These are phyloP conservation scores for Anadara kagoshimensis DNA, from an alignment of 1,140 invertebrate species.

Conservation along the genomic window DNA sequence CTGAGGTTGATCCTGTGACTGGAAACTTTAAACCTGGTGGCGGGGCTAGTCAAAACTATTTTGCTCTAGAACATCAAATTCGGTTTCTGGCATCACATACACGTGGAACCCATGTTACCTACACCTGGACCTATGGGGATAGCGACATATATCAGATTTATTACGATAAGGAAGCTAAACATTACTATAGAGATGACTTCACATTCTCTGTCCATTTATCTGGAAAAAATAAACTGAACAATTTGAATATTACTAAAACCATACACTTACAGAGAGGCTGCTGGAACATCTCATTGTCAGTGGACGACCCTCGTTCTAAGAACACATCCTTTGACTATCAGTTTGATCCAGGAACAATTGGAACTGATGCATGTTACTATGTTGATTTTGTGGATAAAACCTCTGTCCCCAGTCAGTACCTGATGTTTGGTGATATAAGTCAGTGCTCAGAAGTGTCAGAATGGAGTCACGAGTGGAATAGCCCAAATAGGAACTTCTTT, in stretches of 20 bases:
- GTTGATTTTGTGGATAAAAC: constrained; percentile 42
- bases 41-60: constrained; percentile 32
- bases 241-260: background rate
- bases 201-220: constrained; percentile 28
- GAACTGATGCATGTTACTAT: constrained; percentile 47
- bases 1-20: constrained; percentile 27
- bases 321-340: constrained; percentile 46
- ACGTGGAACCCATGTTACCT: constrained; percentile 45
- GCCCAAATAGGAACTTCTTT: constrained; percentile 6
- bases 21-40: constrained; percentile 30
- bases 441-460: constrained; percentile 36
- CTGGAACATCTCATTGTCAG: constrained; percentile 34
- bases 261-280: constrained; percentile 42
- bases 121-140: constrained; percentile 44
- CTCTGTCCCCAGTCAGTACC: constrained; percentile 31
- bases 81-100: constrained; percentile 27
- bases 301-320: constrained; percentile 34
- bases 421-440: constrained; percentile 41
- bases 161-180: constrained; percentile 16
- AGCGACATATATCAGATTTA: constrained; percentile 2
- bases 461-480: constrained; percentile 37
- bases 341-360: constrained; percentile 43
- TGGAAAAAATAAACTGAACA: constrained; percentile 31
- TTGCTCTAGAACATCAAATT: constrained; percentile 42
- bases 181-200: constrained; percentile 31